A percentile compares a stretch with the other conserved stretches of the same genome.
phyloP scores from a whole-genome alignment of 2,113 vertebrate genomes.

The Paratilapia polleni region DNA sequence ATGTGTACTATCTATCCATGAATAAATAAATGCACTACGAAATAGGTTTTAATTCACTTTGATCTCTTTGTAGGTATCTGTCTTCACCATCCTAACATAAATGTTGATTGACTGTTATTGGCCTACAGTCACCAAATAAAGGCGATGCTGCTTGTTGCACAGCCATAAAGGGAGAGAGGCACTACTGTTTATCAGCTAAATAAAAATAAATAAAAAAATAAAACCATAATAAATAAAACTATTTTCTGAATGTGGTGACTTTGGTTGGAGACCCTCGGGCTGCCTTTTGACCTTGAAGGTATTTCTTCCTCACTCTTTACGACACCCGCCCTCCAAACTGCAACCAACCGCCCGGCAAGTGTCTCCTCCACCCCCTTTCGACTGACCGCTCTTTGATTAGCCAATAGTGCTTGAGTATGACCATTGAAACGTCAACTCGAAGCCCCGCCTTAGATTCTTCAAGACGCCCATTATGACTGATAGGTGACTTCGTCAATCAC shows the following conservation, averaged over 20 bases:
- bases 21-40: too few species aligned
- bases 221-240: not conserved
- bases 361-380: not conserved
- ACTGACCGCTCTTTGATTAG: not conserved
- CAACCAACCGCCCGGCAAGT: not conserved
- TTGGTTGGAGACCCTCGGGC: not conserved
- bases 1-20: too few species aligned
- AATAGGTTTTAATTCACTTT: too few species aligned
- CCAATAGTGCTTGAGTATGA: constrained; percentile 15
- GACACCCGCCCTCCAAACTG: not conserved
- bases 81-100: too few species aligned
- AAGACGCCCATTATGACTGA: not conserved
- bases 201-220: too few species aligned
- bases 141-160: too few species aligned
- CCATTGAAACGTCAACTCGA: fast-evolving
- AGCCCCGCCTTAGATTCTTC: not conserved
- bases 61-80: too few species aligned
- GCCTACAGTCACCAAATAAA: too few species aligned
- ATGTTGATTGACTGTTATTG: too few species aligned
- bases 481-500: constrained; percentile 29
- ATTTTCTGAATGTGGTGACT: too few species aligned
- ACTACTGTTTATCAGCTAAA: not conserved
- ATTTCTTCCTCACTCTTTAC: not conserved
- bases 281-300: constrained; percentile 58
- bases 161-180: too few species aligned